These are phyloP conservation scores for Plecturocebus donacophilus DNA, from an alignment of 2,113 vertebrate genomes.

Conservation along the genomic window DNA sequence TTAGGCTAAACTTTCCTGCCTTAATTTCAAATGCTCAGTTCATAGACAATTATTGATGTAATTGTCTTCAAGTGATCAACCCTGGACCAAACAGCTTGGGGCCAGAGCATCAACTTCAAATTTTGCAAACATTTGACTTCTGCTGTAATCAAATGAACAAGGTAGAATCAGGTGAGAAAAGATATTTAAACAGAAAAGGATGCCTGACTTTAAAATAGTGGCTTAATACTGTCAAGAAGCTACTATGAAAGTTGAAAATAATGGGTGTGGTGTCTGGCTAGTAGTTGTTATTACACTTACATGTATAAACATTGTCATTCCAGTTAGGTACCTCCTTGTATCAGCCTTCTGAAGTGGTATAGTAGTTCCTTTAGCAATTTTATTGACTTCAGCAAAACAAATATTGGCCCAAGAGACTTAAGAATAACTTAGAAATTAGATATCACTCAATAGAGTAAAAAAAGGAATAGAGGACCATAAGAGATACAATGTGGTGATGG, in stretches of 20 bases:
- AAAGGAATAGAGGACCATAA: neutral
- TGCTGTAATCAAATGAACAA: neutral
- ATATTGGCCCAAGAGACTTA: neutral
- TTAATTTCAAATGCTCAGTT: neutral
- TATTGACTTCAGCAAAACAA: neutral
- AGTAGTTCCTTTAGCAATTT: neutral
- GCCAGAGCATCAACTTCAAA: neutral
- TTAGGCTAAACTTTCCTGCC: neutral
- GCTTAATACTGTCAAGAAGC: neutral
- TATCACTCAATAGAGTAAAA: neutral
- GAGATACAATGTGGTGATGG: neutral
- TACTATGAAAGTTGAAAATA: neutral
- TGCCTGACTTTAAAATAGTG: neutral
- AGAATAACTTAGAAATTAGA: neutral
- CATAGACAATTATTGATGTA: neutral
- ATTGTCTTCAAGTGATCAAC: neutral
- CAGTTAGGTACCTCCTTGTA: neutral
- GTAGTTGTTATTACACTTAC: neutral
- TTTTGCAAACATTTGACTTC: neutral
- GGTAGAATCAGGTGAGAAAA: neutral
- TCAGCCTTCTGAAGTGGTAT: neutral
- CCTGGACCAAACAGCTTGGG: no score
- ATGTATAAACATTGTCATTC: neutral
- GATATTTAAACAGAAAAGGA: neutral
- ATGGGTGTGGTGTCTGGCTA: rapidly evolving